phyloP scores from a whole-genome alignment of 2,797 vertebrate species.

The Lepilemur septentrionalis region DNA sequence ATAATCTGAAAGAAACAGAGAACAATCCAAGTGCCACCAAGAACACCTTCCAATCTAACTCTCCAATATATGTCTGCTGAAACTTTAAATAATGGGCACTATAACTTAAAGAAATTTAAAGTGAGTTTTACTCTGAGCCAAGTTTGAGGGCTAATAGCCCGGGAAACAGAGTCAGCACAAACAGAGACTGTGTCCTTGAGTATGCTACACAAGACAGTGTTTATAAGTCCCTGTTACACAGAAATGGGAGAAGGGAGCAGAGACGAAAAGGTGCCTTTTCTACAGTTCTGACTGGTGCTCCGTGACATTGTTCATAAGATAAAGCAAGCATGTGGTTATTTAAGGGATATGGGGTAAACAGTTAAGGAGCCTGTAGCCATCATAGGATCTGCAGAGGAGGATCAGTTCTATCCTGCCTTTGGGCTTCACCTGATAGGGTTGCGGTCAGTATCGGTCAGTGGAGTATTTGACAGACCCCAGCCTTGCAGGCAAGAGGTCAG shows the following conservation, averaged over 20 bases:
- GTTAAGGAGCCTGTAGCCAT: neutral
- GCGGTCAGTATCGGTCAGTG: neutral
- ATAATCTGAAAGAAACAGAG: neutral
- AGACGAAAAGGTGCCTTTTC: neutral
- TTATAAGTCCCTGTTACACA: neutral
- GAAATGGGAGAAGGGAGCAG: neutral
- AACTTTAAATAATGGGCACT: neutral
- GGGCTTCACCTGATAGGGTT: neutral
- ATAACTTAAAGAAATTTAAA: neutral
- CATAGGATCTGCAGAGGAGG: neutral
- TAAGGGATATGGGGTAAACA: neutral
- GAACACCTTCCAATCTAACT: neutral
- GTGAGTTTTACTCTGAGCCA: neutral
- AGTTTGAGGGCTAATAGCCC: neutral
- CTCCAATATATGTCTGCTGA: neutral
- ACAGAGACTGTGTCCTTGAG: neutral
- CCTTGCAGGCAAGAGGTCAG: neutral
- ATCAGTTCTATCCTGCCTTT: neutral
- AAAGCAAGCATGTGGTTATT: neutral
- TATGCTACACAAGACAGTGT: neutral
- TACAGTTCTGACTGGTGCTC: neutral
- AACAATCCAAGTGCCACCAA: neutral
- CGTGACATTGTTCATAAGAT: neutral
- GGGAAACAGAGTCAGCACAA: neutral
- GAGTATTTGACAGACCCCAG: neutral